Conservation (phyloP, 2,113 vertebrate genomes). For the Cololabis saira region DNA sequence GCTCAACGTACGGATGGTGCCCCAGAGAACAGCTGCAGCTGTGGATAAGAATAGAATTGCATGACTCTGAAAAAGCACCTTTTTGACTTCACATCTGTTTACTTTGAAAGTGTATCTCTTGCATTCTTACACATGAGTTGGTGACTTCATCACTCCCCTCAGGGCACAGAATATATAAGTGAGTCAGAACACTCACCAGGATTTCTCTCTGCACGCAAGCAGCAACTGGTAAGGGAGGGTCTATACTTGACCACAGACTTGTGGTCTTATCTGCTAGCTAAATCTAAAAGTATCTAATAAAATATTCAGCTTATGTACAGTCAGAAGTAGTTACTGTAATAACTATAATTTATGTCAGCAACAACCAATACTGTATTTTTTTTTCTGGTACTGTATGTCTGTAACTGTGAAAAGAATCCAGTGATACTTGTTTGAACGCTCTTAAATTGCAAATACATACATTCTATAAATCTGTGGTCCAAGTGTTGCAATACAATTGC, state of each 20-base stretch:
- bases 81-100: conserved; percentile 73
- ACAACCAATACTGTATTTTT: neutral
- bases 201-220: conserved; percentile 77
- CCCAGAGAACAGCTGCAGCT: conserved; percentile 33
- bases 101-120: conserved; percentile 76
- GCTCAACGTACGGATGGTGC: conserved; percentile 45
- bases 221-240: conserved; percentile 57
- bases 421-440: too few species aligned
- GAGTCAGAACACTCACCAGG: conserved; percentile 68
- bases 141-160: conserved; percentile 74
- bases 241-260: conserved; percentile 36
- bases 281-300: conserved; percentile 10
- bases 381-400: neutral
- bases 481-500: too few species aligned
- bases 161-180: conserved; percentile 67
- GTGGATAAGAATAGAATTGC: conserved; percentile 72
- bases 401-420: conserved; percentile 1
- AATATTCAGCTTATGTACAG: conserved; percentile 15
- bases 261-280: conserved; percentile 38
- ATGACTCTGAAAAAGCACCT: conserved; percentile 61
- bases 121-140: conserved; percentile 78
- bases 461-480: too few species aligned
- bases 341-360: conserved; percentile 11
- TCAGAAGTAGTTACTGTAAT: conserved; percentile 27
- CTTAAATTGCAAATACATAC: too few species aligned